A percentile compares a stretch with the other conserved stretches of the same genome.
These are phyloP conservation scores for Aplysina aerophoba DNA, from an alignment of 37 sponge, comb jelly and placozoan species.

Conservation along the genomic window DNA sequence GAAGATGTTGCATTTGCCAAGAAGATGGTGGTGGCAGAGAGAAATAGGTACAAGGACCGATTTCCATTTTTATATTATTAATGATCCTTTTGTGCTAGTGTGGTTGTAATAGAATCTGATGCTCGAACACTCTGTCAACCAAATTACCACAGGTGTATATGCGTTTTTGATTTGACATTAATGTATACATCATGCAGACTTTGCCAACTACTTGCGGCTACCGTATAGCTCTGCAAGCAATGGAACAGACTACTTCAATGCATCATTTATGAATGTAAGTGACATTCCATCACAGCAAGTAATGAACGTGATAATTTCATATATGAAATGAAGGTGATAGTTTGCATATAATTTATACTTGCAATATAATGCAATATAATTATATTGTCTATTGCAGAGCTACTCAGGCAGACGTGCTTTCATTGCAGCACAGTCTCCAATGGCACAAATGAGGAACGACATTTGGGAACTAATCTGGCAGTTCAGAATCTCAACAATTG, in stretches of 20 bases:
- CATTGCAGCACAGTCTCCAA: constrained; percentile 17
- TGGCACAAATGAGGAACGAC: background rate
- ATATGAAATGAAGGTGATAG: too few species aligned
- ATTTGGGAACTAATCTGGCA: constrained; percentile 18
- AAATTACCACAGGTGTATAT: too few species aligned
- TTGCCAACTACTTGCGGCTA: background rate
- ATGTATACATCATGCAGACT: constrained; percentile 3
- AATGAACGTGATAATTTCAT: too few species aligned
- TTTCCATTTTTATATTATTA: background rate
- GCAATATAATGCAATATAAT: too few species aligned
- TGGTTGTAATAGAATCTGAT: too few species aligned
- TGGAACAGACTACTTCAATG: constrained; percentile 12
- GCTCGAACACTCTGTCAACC: too few species aligned
- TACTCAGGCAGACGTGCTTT: background rate
- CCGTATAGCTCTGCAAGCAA: background rate
- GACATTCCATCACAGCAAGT: too few species aligned
- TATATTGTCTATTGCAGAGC: background rate
- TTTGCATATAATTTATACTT: too few species aligned
- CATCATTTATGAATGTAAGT: background rate
- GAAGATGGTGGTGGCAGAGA: background rate
- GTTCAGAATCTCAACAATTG: constrained; percentile 1
- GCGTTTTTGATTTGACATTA: too few species aligned
- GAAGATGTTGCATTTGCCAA: background rate
- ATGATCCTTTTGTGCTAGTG: too few species aligned
- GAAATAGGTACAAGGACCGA: constrained; percentile 15